These are phyloP conservation scores for Apostichopus leukothele DNA, from an alignment of 53 echinoderm and acorn worm species.

Conservation along the genomic window DNA sequence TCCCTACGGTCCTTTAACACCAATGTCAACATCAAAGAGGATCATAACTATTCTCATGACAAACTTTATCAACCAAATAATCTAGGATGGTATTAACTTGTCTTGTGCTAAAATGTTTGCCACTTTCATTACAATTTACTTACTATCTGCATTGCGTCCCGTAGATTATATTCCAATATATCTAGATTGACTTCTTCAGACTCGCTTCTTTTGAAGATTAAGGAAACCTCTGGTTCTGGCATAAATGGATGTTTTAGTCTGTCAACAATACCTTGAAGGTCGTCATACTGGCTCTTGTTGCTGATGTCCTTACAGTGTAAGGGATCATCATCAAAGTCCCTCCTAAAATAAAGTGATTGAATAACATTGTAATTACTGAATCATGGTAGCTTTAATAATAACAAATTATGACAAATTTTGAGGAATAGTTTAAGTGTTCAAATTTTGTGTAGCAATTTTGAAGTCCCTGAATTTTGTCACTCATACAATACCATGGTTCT, in stretches of 20 bases:
- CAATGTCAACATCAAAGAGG: no score
- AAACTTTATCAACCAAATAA: no score
- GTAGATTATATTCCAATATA: slow-evolving; percentile 72
- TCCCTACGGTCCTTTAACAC: no score
- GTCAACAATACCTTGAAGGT: slow-evolving; percentile 69
- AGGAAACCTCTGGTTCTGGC: slow-evolving; percentile 96
- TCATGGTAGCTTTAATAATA: background rate
- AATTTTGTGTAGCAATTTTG: no score
- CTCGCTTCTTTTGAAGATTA: slow-evolving; percentile 92
- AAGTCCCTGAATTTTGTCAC: no score
- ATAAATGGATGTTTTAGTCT: slow-evolving; percentile 77
- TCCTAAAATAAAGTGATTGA: background rate
- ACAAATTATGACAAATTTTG: no score
- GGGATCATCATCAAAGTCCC: slow-evolving; percentile 56
- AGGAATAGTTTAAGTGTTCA: no score
- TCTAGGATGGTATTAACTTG: no score
- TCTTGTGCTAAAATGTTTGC: no score
- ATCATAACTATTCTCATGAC: no score
- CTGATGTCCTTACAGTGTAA: slow-evolving; percentile 81
- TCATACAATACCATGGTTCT: no score
- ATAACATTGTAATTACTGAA: background rate
- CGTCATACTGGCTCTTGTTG: slow-evolving; percentile 77
- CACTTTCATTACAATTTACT: slow-evolving; percentile 25
- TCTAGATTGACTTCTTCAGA: slow-evolving; percentile 88
- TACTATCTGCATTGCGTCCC: slow-evolving; percentile 78